phyloP scores from a whole-genome alignment of 2,113 vertebrate genomes.

The Apistogramma diplotaenia region DNA sequence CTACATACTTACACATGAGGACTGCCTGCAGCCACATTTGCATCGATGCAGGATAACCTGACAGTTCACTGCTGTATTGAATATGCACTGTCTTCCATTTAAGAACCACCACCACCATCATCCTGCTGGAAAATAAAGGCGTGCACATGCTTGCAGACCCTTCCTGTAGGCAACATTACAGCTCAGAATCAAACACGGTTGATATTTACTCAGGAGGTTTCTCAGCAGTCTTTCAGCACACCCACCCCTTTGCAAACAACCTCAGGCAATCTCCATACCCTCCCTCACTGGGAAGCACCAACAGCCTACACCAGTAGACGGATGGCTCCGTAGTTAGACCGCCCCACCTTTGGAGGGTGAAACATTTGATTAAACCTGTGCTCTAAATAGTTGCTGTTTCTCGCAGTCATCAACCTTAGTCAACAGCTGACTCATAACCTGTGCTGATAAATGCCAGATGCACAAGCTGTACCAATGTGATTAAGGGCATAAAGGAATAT shows the following conservation, averaged over 20 bases:
- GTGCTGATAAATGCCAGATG: slow-evolving; percentile 19
- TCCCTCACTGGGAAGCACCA: slow-evolving; percentile 51
- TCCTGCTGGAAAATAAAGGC: slow-evolving; percentile 1
- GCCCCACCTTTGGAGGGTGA: slow-evolving; percentile 23
- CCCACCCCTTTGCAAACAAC: slow-evolving; percentile 55
- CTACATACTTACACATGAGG: background rate
- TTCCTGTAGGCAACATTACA: slow-evolving; percentile 27
- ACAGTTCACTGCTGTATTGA: background rate
- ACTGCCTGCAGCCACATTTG: background rate
- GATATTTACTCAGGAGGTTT: slow-evolving; percentile 48
- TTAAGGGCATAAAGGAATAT: slow-evolving; percentile 46
- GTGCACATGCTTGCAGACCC: slow-evolving; percentile 3
- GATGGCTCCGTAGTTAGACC: slow-evolving; percentile 15
- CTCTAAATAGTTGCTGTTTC: slow-evolving; percentile 50
- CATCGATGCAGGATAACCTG: background rate
- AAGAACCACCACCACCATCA: background rate
- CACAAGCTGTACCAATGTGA: slow-evolving; percentile 45
- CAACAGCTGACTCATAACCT: slow-evolving; percentile 50
- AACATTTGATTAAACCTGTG: slow-evolving; percentile 13
- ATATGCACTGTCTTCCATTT: background rate
- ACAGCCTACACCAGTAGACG: slow-evolving; percentile 45
- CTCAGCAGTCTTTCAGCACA: slow-evolving; percentile 47
- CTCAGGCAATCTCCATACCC: slow-evolving; percentile 45
- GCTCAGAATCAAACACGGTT: slow-evolving; percentile 36
- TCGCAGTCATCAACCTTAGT: slow-evolving; percentile 28